Evolutionary conservation across 2,797 vertebrate genomes (phyloP).

Genomic region (Coregonus suidteri): DNA sequence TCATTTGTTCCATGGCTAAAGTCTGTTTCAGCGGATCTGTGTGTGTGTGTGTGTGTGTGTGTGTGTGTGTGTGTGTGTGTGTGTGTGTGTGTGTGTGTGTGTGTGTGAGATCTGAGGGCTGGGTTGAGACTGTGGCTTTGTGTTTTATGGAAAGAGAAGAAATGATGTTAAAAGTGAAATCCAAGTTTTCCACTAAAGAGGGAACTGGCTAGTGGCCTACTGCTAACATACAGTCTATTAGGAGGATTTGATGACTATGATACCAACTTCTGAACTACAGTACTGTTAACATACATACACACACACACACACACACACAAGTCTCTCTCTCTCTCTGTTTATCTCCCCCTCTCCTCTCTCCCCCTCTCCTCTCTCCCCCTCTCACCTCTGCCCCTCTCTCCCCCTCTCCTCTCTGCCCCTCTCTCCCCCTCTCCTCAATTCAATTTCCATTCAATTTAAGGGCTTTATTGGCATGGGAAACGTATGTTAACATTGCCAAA

Average conservation of each 20-base stretch:
- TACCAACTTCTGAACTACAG: constrained; percentile 12
- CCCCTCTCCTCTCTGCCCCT: too few species aligned
- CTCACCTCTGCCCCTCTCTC: too few species aligned
- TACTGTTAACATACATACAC: too few species aligned
- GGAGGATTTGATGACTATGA: too few species aligned
- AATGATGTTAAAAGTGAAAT: constrained; percentile 60
- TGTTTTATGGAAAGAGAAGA: constrained; percentile 70
- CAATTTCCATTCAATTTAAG: too few species aligned
- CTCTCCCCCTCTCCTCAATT: too few species aligned
- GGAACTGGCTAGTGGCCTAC: constrained; percentile 46
- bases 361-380: too few species aligned
- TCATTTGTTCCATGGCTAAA: constrained; percentile 64
- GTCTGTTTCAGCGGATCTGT: not conserved
- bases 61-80: constrained; percentile 26
- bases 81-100: constrained; percentile 13
- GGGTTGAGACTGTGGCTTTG: constrained; percentile 77
- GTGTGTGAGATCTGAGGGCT: constrained; percentile 57
- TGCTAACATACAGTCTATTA: constrained; percentile 1
- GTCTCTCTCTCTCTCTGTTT: too few species aligned
- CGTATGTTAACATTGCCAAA: too few species aligned
- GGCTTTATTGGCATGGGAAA: too few species aligned
- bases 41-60: constrained; percentile 6
- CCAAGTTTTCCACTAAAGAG: constrained; percentile 74
- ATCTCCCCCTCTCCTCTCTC: too few species aligned
- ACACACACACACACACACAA: too few species aligned